Evolutionary conservation across 2,113 vertebrate genomes (phyloP).

Genomic region (Leptocoma aspasia): DNA sequence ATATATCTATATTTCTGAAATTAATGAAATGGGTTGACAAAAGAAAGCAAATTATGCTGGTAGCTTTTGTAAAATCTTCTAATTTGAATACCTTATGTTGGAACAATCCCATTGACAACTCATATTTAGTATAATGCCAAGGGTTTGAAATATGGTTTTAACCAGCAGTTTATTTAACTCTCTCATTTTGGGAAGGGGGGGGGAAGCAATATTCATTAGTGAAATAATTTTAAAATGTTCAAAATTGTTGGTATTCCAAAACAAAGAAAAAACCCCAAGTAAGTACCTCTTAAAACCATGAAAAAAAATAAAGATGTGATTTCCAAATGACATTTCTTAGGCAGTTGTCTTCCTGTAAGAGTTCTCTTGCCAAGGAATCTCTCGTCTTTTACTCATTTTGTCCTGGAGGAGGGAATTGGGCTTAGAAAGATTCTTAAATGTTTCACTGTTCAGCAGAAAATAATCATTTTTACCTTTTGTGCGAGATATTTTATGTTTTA

Average conservation of each 20-base stretch:
- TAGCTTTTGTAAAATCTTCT: conserved; percentile 59
- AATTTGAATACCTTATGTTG: conserved; percentile 18
- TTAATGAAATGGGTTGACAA: conserved; percentile 10
- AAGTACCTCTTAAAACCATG: conserved; percentile 71
- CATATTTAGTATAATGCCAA: conserved; percentile 2
- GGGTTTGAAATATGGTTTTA: conserved; percentile 38
- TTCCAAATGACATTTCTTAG: conserved; percentile 68
- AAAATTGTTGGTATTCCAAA: conserved; percentile 66
- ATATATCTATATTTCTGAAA: neutral
- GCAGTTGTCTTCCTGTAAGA: conserved; percentile 79
- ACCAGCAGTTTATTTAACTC: conserved; percentile 28
- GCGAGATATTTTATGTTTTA: conserved; percentile 71
- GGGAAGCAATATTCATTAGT: neutral
- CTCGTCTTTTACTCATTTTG: conserved; percentile 68
- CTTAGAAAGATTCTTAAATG: conserved; percentile 68
- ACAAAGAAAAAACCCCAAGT: conserved; percentile 4
- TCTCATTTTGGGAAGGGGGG: neutral
- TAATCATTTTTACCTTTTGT: conserved; percentile 72
- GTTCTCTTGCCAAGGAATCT: conserved; percentile 81
- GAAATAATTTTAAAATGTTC: conserved; percentile 42
- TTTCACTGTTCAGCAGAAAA: conserved; percentile 67
- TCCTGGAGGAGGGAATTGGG: conserved; percentile 55
- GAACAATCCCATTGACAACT: conserved; percentile 19
- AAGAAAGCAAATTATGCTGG: conserved; percentile 38
- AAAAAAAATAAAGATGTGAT: conserved; percentile 42